Evolutionary conservation across 37 sponge, comb jelly and placozoan species (phyloP), one percentile per base, ranked within the genome.

Genomic region (Diacarnus erythraeanus): DNA sequence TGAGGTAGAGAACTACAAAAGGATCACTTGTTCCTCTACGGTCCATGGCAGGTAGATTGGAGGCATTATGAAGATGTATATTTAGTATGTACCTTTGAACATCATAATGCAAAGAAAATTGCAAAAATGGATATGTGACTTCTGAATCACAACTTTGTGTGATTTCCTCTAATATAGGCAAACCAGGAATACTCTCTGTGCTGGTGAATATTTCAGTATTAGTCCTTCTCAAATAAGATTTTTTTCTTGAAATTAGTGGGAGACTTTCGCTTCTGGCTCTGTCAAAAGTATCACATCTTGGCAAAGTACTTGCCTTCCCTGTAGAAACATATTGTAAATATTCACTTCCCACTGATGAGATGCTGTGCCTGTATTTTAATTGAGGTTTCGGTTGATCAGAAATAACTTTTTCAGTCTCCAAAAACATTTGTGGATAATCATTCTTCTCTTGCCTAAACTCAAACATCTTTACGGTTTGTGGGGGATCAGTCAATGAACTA

Each of bases 81-180:
- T 78, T 87, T n/a, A 75, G 42, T 57, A 72, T 63, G 29, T 74
- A 36, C 12, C 77, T 57, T 42, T 87, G 84, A 0, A 80, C 78
- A 54, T 89, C 87, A 40, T 90, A 87, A 38, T 71, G 60, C 30
- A 89, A 57, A 37, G 86, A 78, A 27, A 86, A 82, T 31, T 81
- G 76, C 22, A n/a, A 92, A 63, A 18, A 64, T 61, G 41, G 83
- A 70, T 1, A 39, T 5, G 34, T 51, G 3, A 26, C 4, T 39
- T 22, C 9, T 17, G n/a, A n/a, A n/a, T n/a, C n/a, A n/a, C n/a
- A n/a, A 4, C 25, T 26, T 6, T 42, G 4, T 29, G 18, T 35
- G 0, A 18, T 15, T 30, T 79, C 80, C 15, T 34, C 69, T 3
- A 79, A 51, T 15, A 69, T 66, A 9, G 58, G 80, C 34, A 57